Conservation (phyloP, 2,888 invertebrate species). For the Cheilosia grossa region DNA sequence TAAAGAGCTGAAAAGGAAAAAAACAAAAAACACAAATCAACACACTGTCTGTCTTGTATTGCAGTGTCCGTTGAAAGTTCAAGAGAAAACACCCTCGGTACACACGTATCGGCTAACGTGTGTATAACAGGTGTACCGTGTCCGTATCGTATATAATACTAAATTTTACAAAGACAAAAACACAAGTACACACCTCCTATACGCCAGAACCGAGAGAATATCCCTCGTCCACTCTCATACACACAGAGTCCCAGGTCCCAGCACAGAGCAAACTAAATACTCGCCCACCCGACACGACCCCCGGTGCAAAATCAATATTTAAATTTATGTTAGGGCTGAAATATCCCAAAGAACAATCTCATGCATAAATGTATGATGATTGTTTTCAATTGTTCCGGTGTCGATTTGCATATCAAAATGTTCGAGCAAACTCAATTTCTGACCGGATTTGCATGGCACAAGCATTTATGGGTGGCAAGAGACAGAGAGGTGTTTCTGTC, state of each 20-base stretch:
- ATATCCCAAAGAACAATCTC: constrained; percentile 75
- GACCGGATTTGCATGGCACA: constrained; percentile 61
- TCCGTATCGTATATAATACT: constrained; percentile 60
- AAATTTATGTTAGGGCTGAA: constrained; percentile 73
- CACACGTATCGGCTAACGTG: constrained; percentile 41
- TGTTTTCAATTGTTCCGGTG: constrained; percentile 77
- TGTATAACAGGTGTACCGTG: constrained; percentile 68
- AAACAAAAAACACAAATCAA: background rate
- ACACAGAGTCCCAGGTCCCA: background rate
- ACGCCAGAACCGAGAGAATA: background rate
- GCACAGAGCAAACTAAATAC: constrained; percentile 1
- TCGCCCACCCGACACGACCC: background rate
- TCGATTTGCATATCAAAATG: constrained; percentile 77
- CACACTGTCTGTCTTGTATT: constrained; percentile 3
- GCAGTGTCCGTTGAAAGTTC: constrained; percentile 34
- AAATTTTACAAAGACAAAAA: constrained; percentile 59
- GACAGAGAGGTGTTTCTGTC: constrained; percentile 56
- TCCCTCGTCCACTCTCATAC: constrained; percentile 29
- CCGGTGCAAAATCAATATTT: constrained; percentile 70
- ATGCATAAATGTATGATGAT: constrained; percentile 77
- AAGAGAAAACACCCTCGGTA: constrained; percentile 16
- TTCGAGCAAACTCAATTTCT: constrained; percentile 75
- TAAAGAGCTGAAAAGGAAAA: background rate
- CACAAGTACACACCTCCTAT: constrained; percentile 17
- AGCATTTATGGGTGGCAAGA: constrained; percentile 64